Evolutionary conservation across 2,888 invertebrate species (phyloP).

Genomic region (Synergus itoensis): DNA sequence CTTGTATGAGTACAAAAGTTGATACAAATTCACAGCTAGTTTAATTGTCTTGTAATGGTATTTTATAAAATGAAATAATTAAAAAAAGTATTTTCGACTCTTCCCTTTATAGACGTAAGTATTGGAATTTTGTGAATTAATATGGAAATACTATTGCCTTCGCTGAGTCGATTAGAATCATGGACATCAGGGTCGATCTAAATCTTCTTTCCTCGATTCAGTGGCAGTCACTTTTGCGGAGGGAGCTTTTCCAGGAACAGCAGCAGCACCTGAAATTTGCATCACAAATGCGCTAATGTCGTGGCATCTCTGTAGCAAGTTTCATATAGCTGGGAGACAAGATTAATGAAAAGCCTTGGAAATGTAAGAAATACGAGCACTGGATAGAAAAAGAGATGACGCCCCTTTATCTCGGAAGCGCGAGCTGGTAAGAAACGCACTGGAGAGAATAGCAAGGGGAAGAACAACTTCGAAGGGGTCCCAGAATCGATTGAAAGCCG

Average conservation of each 20-base stretch:
- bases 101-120: not conserved
- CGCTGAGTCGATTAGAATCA: slow-evolving; percentile 15
- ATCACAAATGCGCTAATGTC: slow-evolving; percentile 67
- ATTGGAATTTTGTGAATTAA: slow-evolving; percentile 11
- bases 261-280: slow-evolving; percentile 59
- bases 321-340: slow-evolving; percentile 51
- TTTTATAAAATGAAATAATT: not conserved
- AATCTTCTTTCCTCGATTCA: slow-evolving; percentile 19
- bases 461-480: slow-evolving; percentile 12
- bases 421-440: slow-evolving; percentile 36
- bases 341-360: slow-evolving; percentile 65
- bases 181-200: slow-evolving; percentile 13
- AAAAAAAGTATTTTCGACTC: not conserved
- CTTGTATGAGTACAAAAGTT: too few species aligned
- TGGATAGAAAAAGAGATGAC: slow-evolving; percentile 21
- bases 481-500: slow-evolving; percentile 37
- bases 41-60: too few species aligned
- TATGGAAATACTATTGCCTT: slow-evolving; percentile 35
- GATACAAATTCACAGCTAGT: too few species aligned
- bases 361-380: slow-evolving; percentile 56
- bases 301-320: slow-evolving; percentile 25
- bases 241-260: slow-evolving; percentile 41
- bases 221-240: slow-evolving; percentile 26
- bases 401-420: slow-evolving; percentile 39
- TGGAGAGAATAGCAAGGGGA: slow-evolving; percentile 5